These are phyloP conservation scores for Rhegmatorhina hoffmannsi DNA, from an alignment of 2,113 vertebrate species.

Conservation along the genomic window DNA sequence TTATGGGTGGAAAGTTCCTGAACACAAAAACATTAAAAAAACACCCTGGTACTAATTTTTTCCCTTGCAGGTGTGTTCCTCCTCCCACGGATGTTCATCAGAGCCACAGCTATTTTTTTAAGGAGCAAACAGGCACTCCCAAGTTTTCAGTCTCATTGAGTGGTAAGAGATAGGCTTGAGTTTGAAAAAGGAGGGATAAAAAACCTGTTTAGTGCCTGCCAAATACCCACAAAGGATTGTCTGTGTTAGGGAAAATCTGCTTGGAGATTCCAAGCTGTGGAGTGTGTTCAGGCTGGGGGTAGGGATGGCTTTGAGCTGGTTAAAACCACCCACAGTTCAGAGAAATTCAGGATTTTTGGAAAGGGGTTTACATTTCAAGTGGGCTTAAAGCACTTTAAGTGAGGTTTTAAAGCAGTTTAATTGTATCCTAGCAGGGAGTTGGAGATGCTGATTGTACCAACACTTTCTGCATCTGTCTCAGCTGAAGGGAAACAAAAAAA, in stretches of 20 bases:
- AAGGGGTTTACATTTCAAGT: background rate
- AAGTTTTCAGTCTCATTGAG: background rate
- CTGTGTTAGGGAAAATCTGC: conserved; percentile 9
- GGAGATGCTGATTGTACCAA: background rate
- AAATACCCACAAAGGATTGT: background rate
- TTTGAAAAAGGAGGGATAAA: background rate
- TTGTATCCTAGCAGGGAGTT: conserved; percentile 31
- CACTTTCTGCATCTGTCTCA: background rate
- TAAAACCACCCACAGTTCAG: background rate
- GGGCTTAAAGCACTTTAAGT: background rate
- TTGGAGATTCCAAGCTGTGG: background rate
- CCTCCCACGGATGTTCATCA: background rate
- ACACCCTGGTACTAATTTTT: background rate
- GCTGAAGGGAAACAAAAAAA: background rate
- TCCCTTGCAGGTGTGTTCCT: background rate
- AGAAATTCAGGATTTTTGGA: background rate
- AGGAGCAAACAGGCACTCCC: background rate
- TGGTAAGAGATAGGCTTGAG: background rate
- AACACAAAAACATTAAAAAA: background rate
- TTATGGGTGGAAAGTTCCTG: background rate
- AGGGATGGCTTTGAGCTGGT: background rate
- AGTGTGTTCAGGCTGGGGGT: background rate
- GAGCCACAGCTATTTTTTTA: background rate
- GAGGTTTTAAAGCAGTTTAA: conserved; percentile 29
- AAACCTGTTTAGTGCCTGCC: background rate